Evolutionary conservation across 1,140 invertebrate species (phyloP).

Genomic region (Agrypnia vestita): DNA sequence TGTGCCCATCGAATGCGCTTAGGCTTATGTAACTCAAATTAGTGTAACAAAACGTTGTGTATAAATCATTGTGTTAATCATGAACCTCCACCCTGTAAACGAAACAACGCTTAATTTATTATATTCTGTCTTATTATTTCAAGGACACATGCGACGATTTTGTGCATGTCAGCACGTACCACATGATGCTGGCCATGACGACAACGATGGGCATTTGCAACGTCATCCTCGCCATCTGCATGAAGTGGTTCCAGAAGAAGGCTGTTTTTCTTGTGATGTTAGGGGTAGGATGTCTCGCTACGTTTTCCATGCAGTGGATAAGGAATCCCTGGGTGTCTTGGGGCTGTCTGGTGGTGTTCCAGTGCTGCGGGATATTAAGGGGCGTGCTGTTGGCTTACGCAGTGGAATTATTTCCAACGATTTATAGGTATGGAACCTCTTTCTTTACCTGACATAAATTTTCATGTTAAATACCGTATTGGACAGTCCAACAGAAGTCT

Average conservation of each 20-base stretch:
- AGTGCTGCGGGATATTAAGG: slow-evolving; percentile 65
- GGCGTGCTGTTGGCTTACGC: slow-evolving; percentile 66
- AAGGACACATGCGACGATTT: slow-evolving; percentile 61
- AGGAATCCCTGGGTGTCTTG: slow-evolving; percentile 63
- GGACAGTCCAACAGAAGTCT: too few species aligned
- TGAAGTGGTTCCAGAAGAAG: slow-evolving; percentile 65
- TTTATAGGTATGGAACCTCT: slow-evolving; percentile 63
- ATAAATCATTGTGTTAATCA: too few species aligned
- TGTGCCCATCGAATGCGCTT: too few species aligned
- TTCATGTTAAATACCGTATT: too few species aligned
- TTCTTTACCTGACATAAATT: too few species aligned
- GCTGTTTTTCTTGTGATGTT: slow-evolving; percentile 48
- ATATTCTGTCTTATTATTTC: slow-evolving; percentile 11
- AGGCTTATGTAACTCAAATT: too few species aligned
- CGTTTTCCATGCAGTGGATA: slow-evolving; percentile 63
- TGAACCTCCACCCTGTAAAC: too few species aligned
- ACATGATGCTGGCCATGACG: slow-evolving; percentile 65
- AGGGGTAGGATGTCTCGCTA: slow-evolving; percentile 59
- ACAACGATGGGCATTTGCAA: slow-evolving; percentile 63
- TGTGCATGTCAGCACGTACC: slow-evolving; percentile 63
- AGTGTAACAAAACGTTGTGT: too few species aligned
- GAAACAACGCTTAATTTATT: too few species aligned
- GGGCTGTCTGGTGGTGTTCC: slow-evolving; percentile 65
- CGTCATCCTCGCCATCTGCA: slow-evolving; percentile 63
- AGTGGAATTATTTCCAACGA: slow-evolving; percentile 68